A percentile compares a stretch with the other conserved stretches of the same genome.
phyloP scores from a whole-genome alignment of 2,113 vertebrate genomes.

The Plectropomus leopardus region DNA sequence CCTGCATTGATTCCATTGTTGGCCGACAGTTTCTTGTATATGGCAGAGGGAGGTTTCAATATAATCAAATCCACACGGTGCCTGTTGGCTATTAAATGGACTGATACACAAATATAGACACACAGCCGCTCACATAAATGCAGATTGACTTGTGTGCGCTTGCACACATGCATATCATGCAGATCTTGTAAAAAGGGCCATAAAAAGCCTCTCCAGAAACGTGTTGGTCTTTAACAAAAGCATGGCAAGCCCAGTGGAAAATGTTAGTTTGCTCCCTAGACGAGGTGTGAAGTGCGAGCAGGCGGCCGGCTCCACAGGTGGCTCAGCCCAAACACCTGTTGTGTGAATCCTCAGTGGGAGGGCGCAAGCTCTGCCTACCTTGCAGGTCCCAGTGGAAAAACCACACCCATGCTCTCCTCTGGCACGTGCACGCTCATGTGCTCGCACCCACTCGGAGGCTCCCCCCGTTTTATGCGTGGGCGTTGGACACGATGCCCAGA shows the following conservation, averaged over 20 bases:
- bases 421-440: slow-evolving; percentile 50
- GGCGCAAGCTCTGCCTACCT: slow-evolving; percentile 73
- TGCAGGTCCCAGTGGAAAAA: slow-evolving; percentile 72
- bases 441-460: slow-evolving; percentile 45
- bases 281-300: slow-evolving; percentile 81
- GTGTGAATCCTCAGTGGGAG: slow-evolving; percentile 84
- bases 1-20: slow-evolving; percentile 77
- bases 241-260: slow-evolving; percentile 86
- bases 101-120: slow-evolving; percentile 79
- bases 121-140: slow-evolving; percentile 71
- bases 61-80: slow-evolving; percentile 84
- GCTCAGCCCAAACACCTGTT: slow-evolving; percentile 85
- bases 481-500: slow-evolving; percentile 79
- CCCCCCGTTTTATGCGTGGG: slow-evolving; percentile 73
- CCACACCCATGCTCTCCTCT: slow-evolving; percentile 66
- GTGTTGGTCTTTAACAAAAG: slow-evolving; percentile 79
- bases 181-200: slow-evolving; percentile 79
- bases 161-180: slow-evolving; percentile 64
- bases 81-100: slow-evolving; percentile 81
- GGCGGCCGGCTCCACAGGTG: slow-evolving; percentile 84
- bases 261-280: slow-evolving; percentile 82
- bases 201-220: slow-evolving; percentile 79
- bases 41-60: slow-evolving; percentile 76
- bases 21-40: slow-evolving; percentile 77
- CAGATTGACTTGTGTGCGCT: slow-evolving; percentile 67